Base-by-base conservation (phyloP, 35 echinoderm and acorn worm genomes). In the Heliocidaris erythrogramma region DNA sequence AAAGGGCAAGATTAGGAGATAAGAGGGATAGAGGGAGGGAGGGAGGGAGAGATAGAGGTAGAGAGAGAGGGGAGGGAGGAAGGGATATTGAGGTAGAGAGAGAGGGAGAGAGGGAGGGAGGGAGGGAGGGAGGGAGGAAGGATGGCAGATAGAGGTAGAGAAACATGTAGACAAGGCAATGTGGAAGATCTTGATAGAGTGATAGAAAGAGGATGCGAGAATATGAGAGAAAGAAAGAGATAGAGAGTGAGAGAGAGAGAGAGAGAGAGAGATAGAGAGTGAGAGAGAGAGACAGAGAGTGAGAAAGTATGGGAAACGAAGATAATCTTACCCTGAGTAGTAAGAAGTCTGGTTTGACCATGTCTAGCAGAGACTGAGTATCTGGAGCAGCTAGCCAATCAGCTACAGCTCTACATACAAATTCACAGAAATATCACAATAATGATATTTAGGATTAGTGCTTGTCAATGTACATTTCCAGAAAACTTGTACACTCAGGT, bases 321-420 rank as follows among this genome's bases (percentile, higher is more conserved):
- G 65, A 78, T 78, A 78, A 29, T 31, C 96, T 97, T 94, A 99
- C 98, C 92, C 98, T 93, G 31, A 99, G 86, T 48, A 99, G 95
- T 5, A 99, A 94, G 60, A 99, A 99, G 85, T 99, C 98, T 89
- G 98, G 98, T 92, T 97, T 96, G 49, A 99, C 98, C 96, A 99
- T 97, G 59, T 99, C 98, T 71, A 99, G 88, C 17, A 99, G 91
- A 78, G 96, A 97, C 35, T 97, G 98, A 29, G 98, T 99, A 84
- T 99, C 98, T 21, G 98, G 98, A 30, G 96, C 98, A 86, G 98
- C 94, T 48, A 99, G 84, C 97, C 98, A 99, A 86, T 99, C 96
- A 29, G 98, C 93, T 5, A 99, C 98, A 96, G 98, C 97, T 94
- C 98, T 99, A 84, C 2, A 85, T 27, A 78, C 65, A 93, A 31